Evolutionary conservation across 2,888 invertebrate genomes (phyloP).

Genomic region (Drosophila cyrtoloma): DNA sequence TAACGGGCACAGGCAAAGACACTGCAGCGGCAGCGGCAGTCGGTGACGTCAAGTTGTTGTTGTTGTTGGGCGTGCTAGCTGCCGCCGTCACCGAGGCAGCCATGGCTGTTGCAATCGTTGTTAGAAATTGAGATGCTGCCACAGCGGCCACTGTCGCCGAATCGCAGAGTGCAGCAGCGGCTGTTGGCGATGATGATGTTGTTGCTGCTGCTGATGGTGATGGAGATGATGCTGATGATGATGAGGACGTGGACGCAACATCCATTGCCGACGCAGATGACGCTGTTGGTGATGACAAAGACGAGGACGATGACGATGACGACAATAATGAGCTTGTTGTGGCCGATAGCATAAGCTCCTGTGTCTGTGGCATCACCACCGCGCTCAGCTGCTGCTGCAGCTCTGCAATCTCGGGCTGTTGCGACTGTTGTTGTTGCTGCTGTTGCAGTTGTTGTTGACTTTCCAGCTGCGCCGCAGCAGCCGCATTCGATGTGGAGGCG

Average conservation of each 20-base stretch:
- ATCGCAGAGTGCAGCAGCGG: slow-evolving; percentile 62
- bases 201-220: slow-evolving; percentile 50
- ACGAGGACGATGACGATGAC: slow-evolving; percentile 63
- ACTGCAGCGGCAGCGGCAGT: slow-evolving; percentile 38
- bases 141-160: slow-evolving; percentile 79
- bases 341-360: slow-evolving; percentile 82
- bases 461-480: slow-evolving; percentile 68
- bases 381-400: slow-evolving; percentile 77
- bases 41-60: slow-evolving; percentile 40
- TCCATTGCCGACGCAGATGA: slow-evolving; percentile 66
- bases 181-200: slow-evolving; percentile 29
- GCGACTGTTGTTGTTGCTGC: slow-evolving; percentile 30
- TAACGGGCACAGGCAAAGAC: slow-evolving; percentile 36
- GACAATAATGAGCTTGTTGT: slow-evolving; percentile 62
- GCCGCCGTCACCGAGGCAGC: slow-evolving; percentile 83
- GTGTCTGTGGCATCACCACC: slow-evolving; percentile 77
- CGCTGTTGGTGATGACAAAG: slow-evolving; percentile 62
- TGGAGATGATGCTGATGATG: slow-evolving; percentile 58
- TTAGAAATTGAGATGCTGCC: slow-evolving; percentile 83
- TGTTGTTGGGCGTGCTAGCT: slow-evolving; percentile 56
- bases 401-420: slow-evolving; percentile 74
- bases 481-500: slow-evolving; percentile 77
- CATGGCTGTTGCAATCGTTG: slow-evolving; percentile 78
- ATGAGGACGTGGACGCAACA: slow-evolving; percentile 66
- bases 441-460: slow-evolving; percentile 58